Percentiles rank a stretch among this genome's conserved stretches.
Evolutionary conservation across 1,140 invertebrate genomes (phyloP).

Genomic region (Elysia chlorotica): DNA sequence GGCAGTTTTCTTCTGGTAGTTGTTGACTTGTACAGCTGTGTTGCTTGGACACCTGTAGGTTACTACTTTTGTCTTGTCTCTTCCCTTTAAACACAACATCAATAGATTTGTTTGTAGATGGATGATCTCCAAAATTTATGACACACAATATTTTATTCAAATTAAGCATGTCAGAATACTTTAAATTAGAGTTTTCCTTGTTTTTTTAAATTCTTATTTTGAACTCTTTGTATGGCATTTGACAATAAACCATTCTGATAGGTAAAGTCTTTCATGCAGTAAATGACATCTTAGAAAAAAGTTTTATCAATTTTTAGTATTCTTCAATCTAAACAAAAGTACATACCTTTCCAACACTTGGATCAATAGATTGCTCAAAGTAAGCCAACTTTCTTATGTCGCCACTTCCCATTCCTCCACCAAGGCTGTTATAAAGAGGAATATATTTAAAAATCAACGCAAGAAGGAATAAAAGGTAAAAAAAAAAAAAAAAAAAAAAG

Average conservation of each 20-base stretch:
- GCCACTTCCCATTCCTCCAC: constrained; percentile 44
- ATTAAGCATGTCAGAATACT: no score
- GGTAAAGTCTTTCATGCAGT: no score
- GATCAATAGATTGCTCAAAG: constrained; percentile 55
- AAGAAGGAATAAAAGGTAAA: no score
- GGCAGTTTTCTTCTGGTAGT: constrained; percentile 55
- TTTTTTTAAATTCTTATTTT: background rate
- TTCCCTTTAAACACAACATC: no score
- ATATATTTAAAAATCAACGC: no score
- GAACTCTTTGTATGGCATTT: background rate
- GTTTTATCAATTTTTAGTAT: no score
- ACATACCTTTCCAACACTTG: constrained; percentile 40
- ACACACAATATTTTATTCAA: background rate
- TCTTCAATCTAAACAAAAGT: background rate
- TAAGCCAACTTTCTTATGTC: constrained; percentile 56
- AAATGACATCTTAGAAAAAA: no score
- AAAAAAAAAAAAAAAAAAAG: no score
- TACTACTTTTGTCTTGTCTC: constrained; percentile 49
- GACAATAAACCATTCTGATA: no score
- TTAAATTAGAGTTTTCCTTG: no score
- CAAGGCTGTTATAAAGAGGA: no score
- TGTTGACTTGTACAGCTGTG: constrained; percentile 58
- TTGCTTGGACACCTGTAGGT: constrained; percentile 57
- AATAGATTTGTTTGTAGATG: no score
- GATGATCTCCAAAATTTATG: background rate